These are phyloP conservation scores for Sebastes schlegelii DNA, from an alignment of 2,113 vertebrate genomes.

Conservation along the genomic window DNA sequence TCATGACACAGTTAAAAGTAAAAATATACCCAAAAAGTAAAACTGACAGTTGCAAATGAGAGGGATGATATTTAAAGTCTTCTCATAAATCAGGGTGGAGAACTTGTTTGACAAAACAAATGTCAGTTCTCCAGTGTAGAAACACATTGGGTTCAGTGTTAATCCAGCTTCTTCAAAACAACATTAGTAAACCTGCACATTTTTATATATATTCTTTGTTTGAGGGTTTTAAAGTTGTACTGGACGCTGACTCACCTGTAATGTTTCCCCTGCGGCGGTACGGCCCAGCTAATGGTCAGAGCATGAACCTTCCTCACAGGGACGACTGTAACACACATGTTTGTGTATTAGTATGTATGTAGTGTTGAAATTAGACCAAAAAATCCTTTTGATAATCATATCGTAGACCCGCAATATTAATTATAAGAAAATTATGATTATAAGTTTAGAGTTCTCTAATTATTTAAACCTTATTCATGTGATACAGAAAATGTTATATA, in stretches of 20 bases:
- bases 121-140: too few relatives aligned
- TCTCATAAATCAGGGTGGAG: too few relatives aligned
- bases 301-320: constrained; percentile 96
- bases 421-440: not conserved
- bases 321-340: constrained; percentile 87
- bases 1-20: too few relatives aligned
- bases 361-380: not conserved
- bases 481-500: not conserved
- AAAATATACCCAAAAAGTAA: too few relatives aligned
- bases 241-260: constrained; percentile 88
- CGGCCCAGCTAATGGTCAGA: constrained; percentile 94
- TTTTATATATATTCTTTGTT: not conserved
- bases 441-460: not conserved
- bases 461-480: not conserved
- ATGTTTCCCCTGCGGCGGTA: constrained; percentile 92
- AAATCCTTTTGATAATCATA: not conserved
- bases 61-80: too few relatives aligned
- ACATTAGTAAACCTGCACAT: not conserved
- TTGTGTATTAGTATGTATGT: not conserved
- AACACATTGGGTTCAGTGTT: not conserved
- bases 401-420: not conserved
- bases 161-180: not conserved
- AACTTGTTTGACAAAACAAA: too few relatives aligned
- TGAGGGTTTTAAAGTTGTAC: too few relatives aligned
- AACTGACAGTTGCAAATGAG: too few relatives aligned